Evolutionary conservation across 2,888 invertebrate genomes (phyloP), one percentile per base, ranked within the genome.

Genomic region (Scaeva pyrastri): DNA sequence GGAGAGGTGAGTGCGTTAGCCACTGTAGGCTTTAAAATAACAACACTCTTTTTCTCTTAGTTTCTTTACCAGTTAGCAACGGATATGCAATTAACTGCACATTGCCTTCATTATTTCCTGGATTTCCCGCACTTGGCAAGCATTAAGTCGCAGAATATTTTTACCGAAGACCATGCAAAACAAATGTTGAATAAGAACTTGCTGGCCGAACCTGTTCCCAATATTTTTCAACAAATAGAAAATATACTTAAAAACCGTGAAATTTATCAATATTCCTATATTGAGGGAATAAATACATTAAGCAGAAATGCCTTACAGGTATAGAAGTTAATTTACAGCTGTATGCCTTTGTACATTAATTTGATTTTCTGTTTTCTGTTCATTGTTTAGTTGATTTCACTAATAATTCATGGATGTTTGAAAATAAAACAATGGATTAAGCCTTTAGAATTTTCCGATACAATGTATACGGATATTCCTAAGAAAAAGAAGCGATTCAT

Each of bases 61-160:
- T 94, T 98, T 77, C 92, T 98, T 43, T 95, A 96, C 90, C 96
- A 96, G 90, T 91, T 98, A 52, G 94, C 97, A 0, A 94, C 94
- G 52, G 97, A 98, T 93, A 94, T 98, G 89, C 94, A 95, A 75
- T 93, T 97, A 74, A 93, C 94, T 1, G 93, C 94, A 31, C 98
- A 97, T 89, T 94, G 95, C 1, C 94, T 96, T 88, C 96, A 97
- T 91, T 98, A 98, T 91, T 96, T 97, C 94, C 93, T 96, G 88
- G 98, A 98, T 93, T 97, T 96, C 90, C 98, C 98, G 0, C 94
- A 95, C 88, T 93, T 96, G 45, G 88, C 89, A 12, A 75, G 16
- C 6, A 70, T 74, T 0, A 82, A 82, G n/a, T 64, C 77, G 0
- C 90, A 91, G n/a, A 89, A 89, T 36, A 84, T 90, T 72, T 89